Base-by-base conservation (phyloP, 2,888 invertebrate genomes). In the Ectemnius cavifrons region DNA sequence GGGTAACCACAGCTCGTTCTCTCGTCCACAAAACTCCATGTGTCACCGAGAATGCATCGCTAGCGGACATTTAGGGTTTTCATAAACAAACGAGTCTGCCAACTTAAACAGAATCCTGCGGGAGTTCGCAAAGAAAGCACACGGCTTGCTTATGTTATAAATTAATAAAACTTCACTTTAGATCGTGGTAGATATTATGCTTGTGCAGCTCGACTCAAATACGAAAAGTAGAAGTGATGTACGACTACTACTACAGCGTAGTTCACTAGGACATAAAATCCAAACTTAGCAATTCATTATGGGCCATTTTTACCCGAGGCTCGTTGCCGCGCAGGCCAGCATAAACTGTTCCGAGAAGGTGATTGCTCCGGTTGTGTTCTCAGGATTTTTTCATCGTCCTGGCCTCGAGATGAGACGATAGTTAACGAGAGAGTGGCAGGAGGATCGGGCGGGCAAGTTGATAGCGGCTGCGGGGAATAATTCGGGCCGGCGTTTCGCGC, bases 341-440 rank as follows among this genome's bases (percentile, higher is more conserved):
- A 64, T 76, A 82, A 81, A 83, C 72, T 78, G 77, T 81, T 81
- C 81, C 63, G 71, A 23, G 83, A 83, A 83, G 74, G 78, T 72
- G 78, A 63, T 71, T 68, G 67, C 57, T 59, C 57, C 71, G 73
- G 73, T 72, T 62, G 28, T 47, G 64, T 11, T 20, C 66, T 49
- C 46, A 28, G 27, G 59, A 57, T 70, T 75, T 73, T 79, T 71
- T 62, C 27, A n/a, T 47, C 61, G 8, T 28, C 67, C 37, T 37
- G 56, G 4, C 27, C 37, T 45, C 47, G 23, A 14, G 68, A 74
- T 77, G 70, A 63, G 69, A 67, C 70, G 73, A 63, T 56, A 61
- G 63, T 69, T 79, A 81, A 81, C 78, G 79, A 79, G 77, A 64
- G 69, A 49, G 23, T 59, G 67, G 46, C 49, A 47, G 72, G 27